Percentiles rank a stretch among this genome's conserved stretches.
phyloP scores from a whole-genome alignment of 2,888 invertebrate species.

The Heliconius erato region DNA sequence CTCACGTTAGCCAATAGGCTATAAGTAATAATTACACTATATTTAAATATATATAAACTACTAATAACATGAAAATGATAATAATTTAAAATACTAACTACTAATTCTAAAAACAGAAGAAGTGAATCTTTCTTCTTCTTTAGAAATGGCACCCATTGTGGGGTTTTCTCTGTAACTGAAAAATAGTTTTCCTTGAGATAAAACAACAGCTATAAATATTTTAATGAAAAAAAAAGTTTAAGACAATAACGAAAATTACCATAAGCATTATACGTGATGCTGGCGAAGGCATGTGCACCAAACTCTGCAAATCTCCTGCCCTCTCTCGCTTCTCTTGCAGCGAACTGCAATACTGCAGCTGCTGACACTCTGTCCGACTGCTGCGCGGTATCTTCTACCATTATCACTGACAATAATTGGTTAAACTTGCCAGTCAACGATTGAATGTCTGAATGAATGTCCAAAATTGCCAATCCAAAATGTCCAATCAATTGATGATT shows the following conservation, averaged over 20 bases:
- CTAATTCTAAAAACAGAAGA: neutral
- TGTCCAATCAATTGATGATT: neutral
- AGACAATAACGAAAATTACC: slow-evolving; percentile 61
- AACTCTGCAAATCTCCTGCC: slow-evolving; percentile 77
- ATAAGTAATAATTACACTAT: neutral
- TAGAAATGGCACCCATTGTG: neutral
- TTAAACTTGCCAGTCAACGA: slow-evolving; percentile 34
- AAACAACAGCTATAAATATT: neutral
- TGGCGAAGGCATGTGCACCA: slow-evolving; percentile 79
- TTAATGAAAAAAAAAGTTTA: neutral
- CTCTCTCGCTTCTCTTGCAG: slow-evolving; percentile 78
- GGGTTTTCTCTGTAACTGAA: neutral
- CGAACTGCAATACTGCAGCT: slow-evolving; percentile 78
- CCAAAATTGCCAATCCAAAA: neutral
- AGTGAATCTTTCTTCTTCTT: neutral
- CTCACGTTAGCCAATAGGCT: neutral
- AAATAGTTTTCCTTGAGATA: neutral
- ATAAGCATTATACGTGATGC: slow-evolving; percentile 77
- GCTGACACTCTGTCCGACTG: slow-evolving; percentile 73
- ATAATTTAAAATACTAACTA: too few relatives aligned
- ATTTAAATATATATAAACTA: neutral
- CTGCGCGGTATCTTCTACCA: slow-evolving; percentile 74
- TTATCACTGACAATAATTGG: slow-evolving; percentile 49
- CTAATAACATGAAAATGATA: neutral
- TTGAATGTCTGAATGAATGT: neutral